Conservation (phyloP, 2,797 vertebrate genomes). For the Myotis daubentonii region DNA sequence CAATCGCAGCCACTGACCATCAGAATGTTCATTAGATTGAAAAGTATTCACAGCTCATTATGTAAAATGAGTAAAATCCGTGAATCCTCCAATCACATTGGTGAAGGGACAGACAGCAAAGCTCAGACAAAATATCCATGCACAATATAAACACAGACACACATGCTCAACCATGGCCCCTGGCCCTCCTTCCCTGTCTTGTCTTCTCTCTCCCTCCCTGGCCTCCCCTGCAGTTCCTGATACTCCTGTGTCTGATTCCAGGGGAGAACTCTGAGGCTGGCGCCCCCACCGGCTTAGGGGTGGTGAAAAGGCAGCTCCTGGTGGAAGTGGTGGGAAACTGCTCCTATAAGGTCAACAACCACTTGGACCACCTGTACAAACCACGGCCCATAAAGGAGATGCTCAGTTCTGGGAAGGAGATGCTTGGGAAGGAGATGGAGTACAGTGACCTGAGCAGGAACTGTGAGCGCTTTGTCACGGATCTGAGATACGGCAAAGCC, state of each 20-base stretch:
- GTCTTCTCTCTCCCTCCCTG: not conserved
- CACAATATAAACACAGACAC: too few relatives aligned
- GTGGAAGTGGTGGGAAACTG: not conserved
- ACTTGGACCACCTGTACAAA: not conserved
- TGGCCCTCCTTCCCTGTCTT: too few relatives aligned
- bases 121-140: too few relatives aligned
- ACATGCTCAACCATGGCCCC: too few relatives aligned
- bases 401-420: not conserved
- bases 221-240: not conserved
- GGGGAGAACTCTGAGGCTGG: not conserved
- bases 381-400: not conserved
- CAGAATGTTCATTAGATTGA: too few relatives aligned
- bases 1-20: not conserved
- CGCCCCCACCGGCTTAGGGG: accelerated
- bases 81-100: not conserved
- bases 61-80: not conserved
- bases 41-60: not conserved
- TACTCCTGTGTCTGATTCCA: not conserved
- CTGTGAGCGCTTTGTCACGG: slow-evolving; percentile 28
- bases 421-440: not conserved
- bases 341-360: not conserved
- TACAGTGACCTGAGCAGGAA: not conserved
- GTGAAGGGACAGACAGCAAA: too few relatives aligned
- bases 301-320: slow-evolving; percentile 8
- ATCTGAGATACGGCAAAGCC: slow-evolving; percentile 48